phyloP scores from a whole-genome alignment of 2,888 invertebrate genomes.

The Lamellibrachia columna region DNA sequence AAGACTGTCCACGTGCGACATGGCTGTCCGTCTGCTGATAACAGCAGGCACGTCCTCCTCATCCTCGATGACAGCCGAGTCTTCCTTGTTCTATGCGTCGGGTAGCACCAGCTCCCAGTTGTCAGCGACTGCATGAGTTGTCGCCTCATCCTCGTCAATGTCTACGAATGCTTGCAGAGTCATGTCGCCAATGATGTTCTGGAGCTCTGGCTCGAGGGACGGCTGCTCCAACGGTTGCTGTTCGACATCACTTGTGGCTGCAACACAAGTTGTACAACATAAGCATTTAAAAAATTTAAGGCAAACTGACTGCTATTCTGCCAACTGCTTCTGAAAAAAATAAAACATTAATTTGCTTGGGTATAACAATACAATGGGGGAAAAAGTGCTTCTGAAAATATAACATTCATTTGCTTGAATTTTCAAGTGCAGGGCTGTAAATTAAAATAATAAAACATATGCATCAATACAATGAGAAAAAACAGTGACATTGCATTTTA shows the following conservation, averaged over 20 bases:
- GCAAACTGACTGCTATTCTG: neutral
- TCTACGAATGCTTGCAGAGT: neutral
- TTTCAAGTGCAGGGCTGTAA: neutral
- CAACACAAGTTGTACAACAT: neutral
- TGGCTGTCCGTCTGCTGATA: neutral
- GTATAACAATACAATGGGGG: no score
- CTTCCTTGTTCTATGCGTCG: neutral
- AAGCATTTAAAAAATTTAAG: neutral
- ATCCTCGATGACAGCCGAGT: neutral
- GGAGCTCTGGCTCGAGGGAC: neutral
- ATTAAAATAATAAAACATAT: neutral
- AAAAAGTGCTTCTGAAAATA: neutral
- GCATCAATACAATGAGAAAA: neutral
- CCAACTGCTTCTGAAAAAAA: neutral
- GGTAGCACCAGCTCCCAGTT: neutral
- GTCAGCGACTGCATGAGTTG: neutral
- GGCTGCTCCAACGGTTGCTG: neutral
- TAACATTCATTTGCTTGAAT: neutral
- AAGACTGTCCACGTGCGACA: neutral
- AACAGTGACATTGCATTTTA: neutral
- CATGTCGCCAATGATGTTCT: neutral
- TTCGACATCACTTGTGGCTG: neutral
- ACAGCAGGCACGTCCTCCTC: neutral
- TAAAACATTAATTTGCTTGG: neutral
- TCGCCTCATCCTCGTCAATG: neutral